These are phyloP conservation scores for Porites cylindrica DNA, from an alignment of 92 coral and sea anemone species.

Conservation along the genomic window DNA sequence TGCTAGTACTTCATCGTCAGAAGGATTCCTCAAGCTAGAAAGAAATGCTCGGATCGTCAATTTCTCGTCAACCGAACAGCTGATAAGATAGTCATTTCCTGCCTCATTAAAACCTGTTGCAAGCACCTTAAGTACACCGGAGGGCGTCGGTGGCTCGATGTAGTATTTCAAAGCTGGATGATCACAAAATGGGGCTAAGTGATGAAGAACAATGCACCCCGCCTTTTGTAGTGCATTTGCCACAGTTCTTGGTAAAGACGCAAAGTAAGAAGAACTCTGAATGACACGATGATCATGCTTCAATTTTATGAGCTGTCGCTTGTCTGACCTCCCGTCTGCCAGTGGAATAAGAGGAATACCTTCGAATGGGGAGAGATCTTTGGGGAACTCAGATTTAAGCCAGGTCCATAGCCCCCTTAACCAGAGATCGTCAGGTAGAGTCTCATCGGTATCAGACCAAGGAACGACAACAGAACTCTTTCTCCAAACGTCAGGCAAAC, in stretches of 20 bases:
- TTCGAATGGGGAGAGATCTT: slow-evolving; percentile 79
- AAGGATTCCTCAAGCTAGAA: slow-evolving; percentile 86
- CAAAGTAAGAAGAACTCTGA: slow-evolving; percentile 89
- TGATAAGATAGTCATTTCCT: slow-evolving; percentile 45
- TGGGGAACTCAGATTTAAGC: slow-evolving; percentile 89
- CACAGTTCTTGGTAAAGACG: slow-evolving; percentile 83
- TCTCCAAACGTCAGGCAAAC: slow-evolving; percentile 86
- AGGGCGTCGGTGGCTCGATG: slow-evolving; percentile 93
- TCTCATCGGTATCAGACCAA: slow-evolving; percentile 75
- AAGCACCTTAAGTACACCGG: slow-evolving; percentile 86
- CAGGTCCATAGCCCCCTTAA: slow-evolving; percentile 88
- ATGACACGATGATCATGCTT: slow-evolving; percentile 75
- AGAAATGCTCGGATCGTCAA: slow-evolving; percentile 80
- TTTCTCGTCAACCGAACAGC: slow-evolving; percentile 77
- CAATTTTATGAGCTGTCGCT: slow-evolving; percentile 71
- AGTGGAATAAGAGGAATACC: slow-evolving; percentile 87
- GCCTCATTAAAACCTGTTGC: slow-evolving; percentile 68
- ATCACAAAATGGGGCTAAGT: slow-evolving; percentile 88
- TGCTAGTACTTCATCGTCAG: slow-evolving; percentile 86
- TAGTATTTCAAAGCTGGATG: slow-evolving; percentile 84
- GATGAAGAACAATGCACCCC: slow-evolving; percentile 87
- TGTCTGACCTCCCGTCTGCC: slow-evolving; percentile 59
- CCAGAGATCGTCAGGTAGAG: slow-evolving; percentile 83
- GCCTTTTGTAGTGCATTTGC: slow-evolving; percentile 75
- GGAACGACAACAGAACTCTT: slow-evolving; percentile 69